Percentiles rank a stretch among this genome's conserved stretches.
Conservation (phyloP, 2,888 invertebrate species). For the Villa cingulata region DNA sequence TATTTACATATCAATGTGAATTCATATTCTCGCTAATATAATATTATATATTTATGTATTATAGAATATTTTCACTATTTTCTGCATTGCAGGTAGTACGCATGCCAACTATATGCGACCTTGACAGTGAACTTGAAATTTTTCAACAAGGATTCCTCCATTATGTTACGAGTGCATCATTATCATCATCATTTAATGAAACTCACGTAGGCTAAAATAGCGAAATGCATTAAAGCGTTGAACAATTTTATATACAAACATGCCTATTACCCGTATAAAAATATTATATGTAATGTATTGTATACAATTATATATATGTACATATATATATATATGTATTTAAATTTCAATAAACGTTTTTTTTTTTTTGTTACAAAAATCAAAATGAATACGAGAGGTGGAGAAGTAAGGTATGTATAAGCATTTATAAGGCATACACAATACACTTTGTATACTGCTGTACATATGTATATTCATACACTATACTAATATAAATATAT, state of each 20-base stretch:
- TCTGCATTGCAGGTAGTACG: slow-evolving; percentile 55
- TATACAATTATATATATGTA: too few species aligned
- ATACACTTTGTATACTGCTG: too few species aligned
- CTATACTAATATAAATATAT: too few species aligned
- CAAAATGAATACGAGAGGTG: too few species aligned
- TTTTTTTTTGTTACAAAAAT: neutral
- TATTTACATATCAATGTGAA: too few species aligned
- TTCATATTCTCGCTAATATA: too few species aligned
- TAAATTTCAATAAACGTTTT: neutral
- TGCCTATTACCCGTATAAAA: neutral
- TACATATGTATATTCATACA: too few species aligned
- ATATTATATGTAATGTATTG: neutral
- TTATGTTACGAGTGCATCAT: neutral
- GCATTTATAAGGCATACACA: neutral
- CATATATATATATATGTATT: neutral
- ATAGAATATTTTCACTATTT: slow-evolving; percentile 27
- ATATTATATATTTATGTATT: neutral
- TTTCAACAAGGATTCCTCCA: slow-evolving; percentile 1
- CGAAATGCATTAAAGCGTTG: too few species aligned
- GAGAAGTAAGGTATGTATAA: neutral
- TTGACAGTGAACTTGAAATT: slow-evolving; percentile 70
- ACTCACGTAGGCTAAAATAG: neutral
- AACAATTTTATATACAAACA: neutral
- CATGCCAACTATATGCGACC: slow-evolving; percentile 55
- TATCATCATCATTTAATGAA: too few species aligned